Conservation (phyloP, 1,140 invertebrate species). For the Leptinotarsa texana region DNA sequence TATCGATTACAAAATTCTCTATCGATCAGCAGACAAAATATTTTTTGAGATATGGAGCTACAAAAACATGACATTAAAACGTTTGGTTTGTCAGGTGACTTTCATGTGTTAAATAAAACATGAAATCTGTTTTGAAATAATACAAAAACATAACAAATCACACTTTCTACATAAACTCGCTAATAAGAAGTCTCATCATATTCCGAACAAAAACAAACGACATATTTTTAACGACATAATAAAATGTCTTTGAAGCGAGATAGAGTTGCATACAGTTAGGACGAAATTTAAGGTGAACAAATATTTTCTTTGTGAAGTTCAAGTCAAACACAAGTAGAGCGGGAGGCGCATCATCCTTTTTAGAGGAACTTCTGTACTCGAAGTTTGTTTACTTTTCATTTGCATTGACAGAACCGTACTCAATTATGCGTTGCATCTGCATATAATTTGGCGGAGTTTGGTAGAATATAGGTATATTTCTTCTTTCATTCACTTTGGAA, state of each 20-base stretch:
- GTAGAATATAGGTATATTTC: background rate
- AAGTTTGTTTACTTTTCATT: slow-evolving; percentile 6
- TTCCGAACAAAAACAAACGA: background rate
- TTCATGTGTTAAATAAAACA: too few relatives aligned
- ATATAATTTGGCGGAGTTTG: background rate
- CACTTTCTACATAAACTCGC: too few relatives aligned
- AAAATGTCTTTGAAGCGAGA: background rate
- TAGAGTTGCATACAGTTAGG: slow-evolving; percentile 1
- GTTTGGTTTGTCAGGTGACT: too few relatives aligned
- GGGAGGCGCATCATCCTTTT: background rate
- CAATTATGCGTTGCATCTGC: background rate
- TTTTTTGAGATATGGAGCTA: too few relatives aligned
- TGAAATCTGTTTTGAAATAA: too few relatives aligned
- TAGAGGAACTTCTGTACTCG: background rate
- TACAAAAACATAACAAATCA: too few relatives aligned
- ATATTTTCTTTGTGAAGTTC: slow-evolving; percentile 13
- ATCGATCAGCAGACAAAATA: too few relatives aligned
- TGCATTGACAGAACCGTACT: slow-evolving; percentile 2
- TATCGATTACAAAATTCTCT: too few relatives aligned
- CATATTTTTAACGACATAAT: slow-evolving; percentile 2
- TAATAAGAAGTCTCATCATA: background rate
- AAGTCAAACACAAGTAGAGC: slow-evolving; percentile 4
- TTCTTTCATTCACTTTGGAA: background rate
- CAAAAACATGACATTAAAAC: too few relatives aligned
- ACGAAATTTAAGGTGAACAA: slow-evolving; percentile 9